Base-by-base conservation (phyloP, 2,113 vertebrate species). In the Acrocephalus kingi region DNA sequence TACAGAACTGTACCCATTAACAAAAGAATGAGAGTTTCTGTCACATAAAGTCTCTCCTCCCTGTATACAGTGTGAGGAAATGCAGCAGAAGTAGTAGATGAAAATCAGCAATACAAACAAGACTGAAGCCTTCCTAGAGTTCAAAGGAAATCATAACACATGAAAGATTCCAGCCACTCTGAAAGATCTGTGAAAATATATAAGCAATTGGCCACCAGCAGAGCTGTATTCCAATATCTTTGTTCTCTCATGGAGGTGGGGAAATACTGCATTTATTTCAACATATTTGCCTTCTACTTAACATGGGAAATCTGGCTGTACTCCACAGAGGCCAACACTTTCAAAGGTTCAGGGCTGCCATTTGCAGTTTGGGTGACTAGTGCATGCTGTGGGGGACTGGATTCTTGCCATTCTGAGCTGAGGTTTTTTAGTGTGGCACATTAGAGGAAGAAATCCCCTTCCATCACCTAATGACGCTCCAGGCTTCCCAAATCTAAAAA, bases 21-120 rank as follows among this genome's bases (percentile, higher is more conserved):
- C 37, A 74, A 80, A 77, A 77, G 23, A 54, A 46, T 9, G 4
- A 2, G 33, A 25, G 3, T 67, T 73, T 93, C 48, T 79, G 45
- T 71, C 7, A 11, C 66, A 19, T n/a, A 33, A 73, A 7, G 10
- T 46, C 11, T 88, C 22, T 81, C 20, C 25, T 85, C 10, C 66
- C 21, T 0, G 1, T 41, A 15, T 24, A 24, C 25, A 52, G 2
- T 12, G 49, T 41, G 27, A 83, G 68, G 52, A 94, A 85, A 45
- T 24, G 10, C 66, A 74, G 12, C 13, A 64, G 52, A 86, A 79
- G 7, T 54, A 82, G 25, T 87, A 76, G 49, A 86, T 58, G 37
- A 66, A 96, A 95, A 92, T 78, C 63, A 93, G 82, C 27, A 88
- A 67, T 81, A 68, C 58, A 95, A 87, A 93, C 21, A 87, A 92